Base-by-base conservation (phyloP, 1,140 invertebrate genomes). In the Drosophila subobscura region DNA sequence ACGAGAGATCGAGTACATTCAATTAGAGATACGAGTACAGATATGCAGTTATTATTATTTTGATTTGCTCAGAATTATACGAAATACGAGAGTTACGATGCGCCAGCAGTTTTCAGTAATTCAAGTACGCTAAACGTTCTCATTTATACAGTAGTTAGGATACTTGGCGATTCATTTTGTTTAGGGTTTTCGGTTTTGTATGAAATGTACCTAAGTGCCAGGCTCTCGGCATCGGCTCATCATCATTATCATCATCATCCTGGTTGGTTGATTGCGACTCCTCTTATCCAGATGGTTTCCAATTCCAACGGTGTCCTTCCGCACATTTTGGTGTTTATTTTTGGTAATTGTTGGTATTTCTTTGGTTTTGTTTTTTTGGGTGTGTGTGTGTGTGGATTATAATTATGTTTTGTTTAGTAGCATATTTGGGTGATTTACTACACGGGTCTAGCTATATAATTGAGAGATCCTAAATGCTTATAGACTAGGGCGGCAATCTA, bases 51-150 rank as follows among this genome's bases (percentile, higher is more conserved):
- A 63, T 12, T 44, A 53, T 25, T 61, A 81, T 85, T 86, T 20
- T 20, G 16, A 77, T 79, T 37, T 85, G 81, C 68, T 85, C 77
- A 81, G 81, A 86, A 42, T 74, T 77, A 77, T 86, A 85, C 80
- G 64, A 86, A 56, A 71, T 88, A 85, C 83, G 77, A 81, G 78
- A 79, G 55, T 57, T 85, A 84, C 77, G 80, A 84, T 80, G 77
- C 80, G 81, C 77, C 80, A 84, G 54, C 56, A 66, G 57, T 63
- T 29, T 68, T 67, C 41, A 47, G 50, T 65, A 65, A 65, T 50
- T 65, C 33, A 65, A 66, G 42, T 85, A 85, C 78, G 73, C 81
- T 85, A 85, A 72, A 71, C 73, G 77, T 77, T 79, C 42, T 58
- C 37, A 46, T 71, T 63, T 68, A 67, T 66, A 66, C 63, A 67